A percentile compares a stretch with the other conserved stretches of the same genome.
These are phyloP conservation scores for Volucella zonaria DNA, from an alignment of 2,888 invertebrate species.

Conservation along the genomic window DNA sequence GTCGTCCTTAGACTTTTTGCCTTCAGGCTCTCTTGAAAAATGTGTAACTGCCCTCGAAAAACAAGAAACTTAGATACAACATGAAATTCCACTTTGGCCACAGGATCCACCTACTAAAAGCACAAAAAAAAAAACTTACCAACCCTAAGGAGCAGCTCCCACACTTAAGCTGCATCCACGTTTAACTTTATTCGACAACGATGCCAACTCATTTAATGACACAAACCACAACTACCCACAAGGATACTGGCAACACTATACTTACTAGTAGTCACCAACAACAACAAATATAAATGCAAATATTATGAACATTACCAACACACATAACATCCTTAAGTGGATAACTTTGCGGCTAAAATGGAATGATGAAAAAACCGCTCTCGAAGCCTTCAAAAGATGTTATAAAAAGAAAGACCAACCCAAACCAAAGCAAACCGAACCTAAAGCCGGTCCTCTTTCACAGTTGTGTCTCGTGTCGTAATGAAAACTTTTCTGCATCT, in stretches of 20 bases:
- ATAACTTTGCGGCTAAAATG: constrained; percentile 64
- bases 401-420: constrained; percentile 7
- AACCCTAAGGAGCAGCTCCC: constrained; percentile 23
- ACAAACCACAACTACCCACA: constrained; percentile 32
- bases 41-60: constrained; percentile 34
- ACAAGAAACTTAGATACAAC: constrained; percentile 60
- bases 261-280: neutral
- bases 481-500: constrained; percentile 66
- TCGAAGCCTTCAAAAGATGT: constrained; percentile 4
- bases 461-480: constrained; percentile 40
- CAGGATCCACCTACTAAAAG: constrained; percentile 57
- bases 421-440: neutral
- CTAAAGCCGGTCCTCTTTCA: constrained; percentile 25
- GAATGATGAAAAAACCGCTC: constrained; percentile 19
- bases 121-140: constrained; percentile 1
- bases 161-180: constrained; percentile 55
- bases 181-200: constrained; percentile 67
- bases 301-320: constrained; percentile 61
- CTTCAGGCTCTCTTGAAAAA: neutral
- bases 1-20: neutral
- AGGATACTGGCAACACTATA: neutral
- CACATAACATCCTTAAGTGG: constrained; percentile 70
- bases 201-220: constrained; percentile 56
- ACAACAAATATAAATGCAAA: constrained; percentile 58
- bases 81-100: constrained; percentile 68